phyloP scores from a whole-genome alignment of 2,113 vertebrate genomes.

The Serilophus lunatus region DNA sequence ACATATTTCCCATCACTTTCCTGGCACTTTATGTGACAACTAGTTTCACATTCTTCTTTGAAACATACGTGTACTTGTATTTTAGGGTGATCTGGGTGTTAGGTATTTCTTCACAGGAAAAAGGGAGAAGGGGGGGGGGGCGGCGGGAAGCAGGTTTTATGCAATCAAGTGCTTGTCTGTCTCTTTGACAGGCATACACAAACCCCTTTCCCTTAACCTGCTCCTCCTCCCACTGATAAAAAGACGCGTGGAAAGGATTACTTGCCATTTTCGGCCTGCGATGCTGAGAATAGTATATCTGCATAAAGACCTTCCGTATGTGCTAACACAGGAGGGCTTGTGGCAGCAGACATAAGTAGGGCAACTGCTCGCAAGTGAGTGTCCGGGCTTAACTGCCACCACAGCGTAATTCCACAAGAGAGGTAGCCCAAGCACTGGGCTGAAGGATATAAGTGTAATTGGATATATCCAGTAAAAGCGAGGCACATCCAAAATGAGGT shows the following conservation, averaged over 20 bases:
- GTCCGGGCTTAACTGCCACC: slow-evolving; percentile 53
- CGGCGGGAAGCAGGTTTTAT: not conserved
- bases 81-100: not conserved
- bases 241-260: slow-evolving; percentile 35
- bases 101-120: not conserved
- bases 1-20: slow-evolving; percentile 12
- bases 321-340: slow-evolving; percentile 2
- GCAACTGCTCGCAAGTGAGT: slow-evolving; percentile 25
- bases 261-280: slow-evolving; percentile 31
- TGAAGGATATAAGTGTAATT: slow-evolving; percentile 49
- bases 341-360: slow-evolving; percentile 63
- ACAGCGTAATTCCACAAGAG: slow-evolving; percentile 52
- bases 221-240: slow-evolving; percentile 59
- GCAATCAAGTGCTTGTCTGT: not conserved
- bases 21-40: not conserved
- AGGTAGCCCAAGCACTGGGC: slow-evolving; percentile 50
- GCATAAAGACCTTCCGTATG: slow-evolving; percentile 58
- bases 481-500: slow-evolving; percentile 62
- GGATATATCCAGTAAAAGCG: slow-evolving; percentile 48
- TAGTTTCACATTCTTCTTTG: slow-evolving; percentile 43
- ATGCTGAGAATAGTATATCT: slow-evolving; percentile 61
- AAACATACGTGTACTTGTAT: not conserved
- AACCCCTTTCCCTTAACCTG: slow-evolving; percentile 43
- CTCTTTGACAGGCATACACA: slow-evolving; percentile 13
- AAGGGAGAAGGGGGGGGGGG: not conserved